phyloP scores from a whole-genome alignment of 2,113 vertebrate genomes.

The Dendrocopos noguchii region DNA sequence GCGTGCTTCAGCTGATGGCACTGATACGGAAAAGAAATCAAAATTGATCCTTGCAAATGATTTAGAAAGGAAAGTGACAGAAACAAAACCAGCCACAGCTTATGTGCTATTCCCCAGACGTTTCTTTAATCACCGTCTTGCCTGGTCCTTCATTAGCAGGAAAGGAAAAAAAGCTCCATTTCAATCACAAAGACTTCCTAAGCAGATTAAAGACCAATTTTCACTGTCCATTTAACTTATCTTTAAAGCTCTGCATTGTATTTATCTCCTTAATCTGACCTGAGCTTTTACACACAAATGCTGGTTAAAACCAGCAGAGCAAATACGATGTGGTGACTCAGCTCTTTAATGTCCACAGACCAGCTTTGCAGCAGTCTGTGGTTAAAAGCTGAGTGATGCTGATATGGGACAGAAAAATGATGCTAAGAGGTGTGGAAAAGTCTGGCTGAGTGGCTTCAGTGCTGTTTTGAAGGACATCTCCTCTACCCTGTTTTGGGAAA shows the following conservation, averaged over 20 bases:
- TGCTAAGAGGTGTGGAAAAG: neutral
- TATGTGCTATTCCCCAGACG: neutral
- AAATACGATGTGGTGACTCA: neutral
- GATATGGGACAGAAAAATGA: neutral
- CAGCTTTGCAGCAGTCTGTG: neutral
- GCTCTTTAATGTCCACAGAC: neutral
- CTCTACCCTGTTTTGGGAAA: neutral
- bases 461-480: neutral
- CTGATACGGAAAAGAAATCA: neutral
- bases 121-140: neutral
- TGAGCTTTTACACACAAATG: neutral
- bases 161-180: neutral
- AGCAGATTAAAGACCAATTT: slow-evolving; percentile 37
- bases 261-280: slow-evolving; percentile 26
- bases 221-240: slow-evolving; percentile 31
- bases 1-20: neutral
- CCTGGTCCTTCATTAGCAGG: neutral
- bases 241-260: slow-evolving; percentile 10
- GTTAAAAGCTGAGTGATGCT: neutral
- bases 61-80: neutral
- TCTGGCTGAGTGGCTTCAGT: neutral
- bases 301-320: neutral
- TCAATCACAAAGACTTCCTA: slow-evolving; percentile 29
- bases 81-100: rapidly evolving
- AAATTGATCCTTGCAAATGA: neutral